Percentiles rank a stretch among this genome's conserved stretches.
Conservation (phyloP, 2,113 vertebrate genomes). For the Dolichallabes microphthalmus region DNA sequence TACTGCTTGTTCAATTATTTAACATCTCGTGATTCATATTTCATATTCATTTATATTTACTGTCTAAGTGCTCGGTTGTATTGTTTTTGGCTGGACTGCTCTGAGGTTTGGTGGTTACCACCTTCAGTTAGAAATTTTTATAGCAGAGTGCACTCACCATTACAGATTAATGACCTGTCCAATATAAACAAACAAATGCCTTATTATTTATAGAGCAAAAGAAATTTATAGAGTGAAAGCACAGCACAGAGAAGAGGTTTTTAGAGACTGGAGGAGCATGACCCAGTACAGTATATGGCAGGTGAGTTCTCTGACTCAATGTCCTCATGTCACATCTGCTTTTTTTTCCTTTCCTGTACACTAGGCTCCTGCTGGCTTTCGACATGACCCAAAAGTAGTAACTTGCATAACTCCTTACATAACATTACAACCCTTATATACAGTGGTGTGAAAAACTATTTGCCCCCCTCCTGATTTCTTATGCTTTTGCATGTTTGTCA, state of each 20-base stretch:
- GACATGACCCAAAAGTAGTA: slow-evolving; percentile 24
- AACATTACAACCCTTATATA: not conserved
- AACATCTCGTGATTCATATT: not conserved
- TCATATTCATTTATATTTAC: not conserved
- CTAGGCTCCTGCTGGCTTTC: slow-evolving; percentile 66
- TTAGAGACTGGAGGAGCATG: not conserved
- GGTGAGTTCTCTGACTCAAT: not conserved
- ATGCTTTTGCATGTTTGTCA: too few species aligned
- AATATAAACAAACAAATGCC: not conserved
- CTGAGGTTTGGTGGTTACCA: not conserved
- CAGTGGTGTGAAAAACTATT: too few species aligned
- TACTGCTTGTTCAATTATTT: not conserved
- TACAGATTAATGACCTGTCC: not conserved
- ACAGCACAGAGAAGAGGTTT: not conserved
- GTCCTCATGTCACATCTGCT: not conserved
- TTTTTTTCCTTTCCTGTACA: slow-evolving; percentile 40
- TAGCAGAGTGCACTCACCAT: not conserved
- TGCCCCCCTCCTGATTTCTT: too few species aligned
- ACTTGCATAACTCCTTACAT: not conserved
- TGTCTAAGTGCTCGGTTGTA: not conserved
- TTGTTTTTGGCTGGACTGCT: not conserved
- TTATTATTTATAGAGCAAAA: not conserved
- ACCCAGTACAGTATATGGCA: too few species aligned
- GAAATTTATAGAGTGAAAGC: not conserved
- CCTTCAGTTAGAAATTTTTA: not conserved